phyloP scores from a whole-genome alignment of 2,888 invertebrate species.

The Vannuccia rotundouncinata region DNA sequence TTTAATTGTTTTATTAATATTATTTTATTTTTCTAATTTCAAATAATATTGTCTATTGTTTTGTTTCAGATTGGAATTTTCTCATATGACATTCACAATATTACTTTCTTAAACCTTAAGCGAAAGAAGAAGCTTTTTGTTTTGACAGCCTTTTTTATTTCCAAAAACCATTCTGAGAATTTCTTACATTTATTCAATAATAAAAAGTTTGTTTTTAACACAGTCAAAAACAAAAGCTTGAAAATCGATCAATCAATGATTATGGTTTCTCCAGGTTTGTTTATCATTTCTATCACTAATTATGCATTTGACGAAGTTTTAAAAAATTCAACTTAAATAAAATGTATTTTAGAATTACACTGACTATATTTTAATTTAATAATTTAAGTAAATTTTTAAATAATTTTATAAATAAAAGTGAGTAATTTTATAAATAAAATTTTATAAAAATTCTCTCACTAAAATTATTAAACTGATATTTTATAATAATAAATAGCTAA shows the following conservation, averaged over 20 bases:
- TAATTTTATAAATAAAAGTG: too few species aligned
- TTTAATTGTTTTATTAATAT: neutral
- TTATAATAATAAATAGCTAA: too few species aligned
- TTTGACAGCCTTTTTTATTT: neutral
- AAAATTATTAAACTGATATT: too few species aligned
- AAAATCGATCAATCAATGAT: neutral
- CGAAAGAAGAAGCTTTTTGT: neutral
- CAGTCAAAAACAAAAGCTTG: neutral
- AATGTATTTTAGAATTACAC: too few species aligned
- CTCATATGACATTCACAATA: neutral
- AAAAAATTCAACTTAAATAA: too few species aligned
- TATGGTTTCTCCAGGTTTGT: neutral
- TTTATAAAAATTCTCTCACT: too few species aligned
- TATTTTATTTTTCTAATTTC: neutral
- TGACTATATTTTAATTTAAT: too few species aligned
- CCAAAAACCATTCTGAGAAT: neutral
- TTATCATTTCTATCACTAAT: too few species aligned
- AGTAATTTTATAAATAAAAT: too few species aligned
- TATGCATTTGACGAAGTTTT: too few species aligned
- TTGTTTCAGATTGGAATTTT: neutral
- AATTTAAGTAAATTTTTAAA: too few species aligned
- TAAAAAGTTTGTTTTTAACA: neutral
- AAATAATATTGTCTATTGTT: neutral
- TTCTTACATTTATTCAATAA: neutral
- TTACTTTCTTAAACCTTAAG: neutral